Evolutionary conservation across 2,888 invertebrate species (phyloP).

Genomic region (Leptopilina myrica): DNA sequence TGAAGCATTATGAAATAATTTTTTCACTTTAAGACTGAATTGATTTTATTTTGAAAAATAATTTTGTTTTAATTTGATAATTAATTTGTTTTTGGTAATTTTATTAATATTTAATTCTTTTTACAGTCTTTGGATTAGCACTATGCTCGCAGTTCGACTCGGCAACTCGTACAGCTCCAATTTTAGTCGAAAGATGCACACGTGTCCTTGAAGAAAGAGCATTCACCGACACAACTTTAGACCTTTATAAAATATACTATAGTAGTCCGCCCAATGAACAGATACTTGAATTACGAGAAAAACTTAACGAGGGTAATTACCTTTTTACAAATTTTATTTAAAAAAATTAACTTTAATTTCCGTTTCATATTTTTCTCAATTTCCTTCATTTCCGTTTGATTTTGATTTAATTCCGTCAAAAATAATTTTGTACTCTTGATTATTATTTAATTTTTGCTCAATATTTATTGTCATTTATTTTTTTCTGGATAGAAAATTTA

Average conservation of each 20-base stretch:
- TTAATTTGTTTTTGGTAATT: slow-evolving; percentile 26
- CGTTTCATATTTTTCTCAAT: neutral
- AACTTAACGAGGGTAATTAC: slow-evolving; percentile 76
- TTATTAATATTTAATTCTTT: slow-evolving; percentile 27
- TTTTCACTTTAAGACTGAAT: too few species aligned
- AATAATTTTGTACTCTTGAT: too few species aligned
- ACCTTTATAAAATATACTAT: slow-evolving; percentile 84
- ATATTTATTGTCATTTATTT: neutral
- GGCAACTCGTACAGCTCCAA: slow-evolving; percentile 79
- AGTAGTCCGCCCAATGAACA: slow-evolving; percentile 81
- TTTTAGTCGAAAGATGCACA: slow-evolving; percentile 80
- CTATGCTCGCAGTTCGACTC: slow-evolving; percentile 82
- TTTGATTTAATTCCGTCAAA: too few species aligned
- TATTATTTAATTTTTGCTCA: neutral
- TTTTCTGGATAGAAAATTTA: too few species aligned
- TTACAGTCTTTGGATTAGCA: slow-evolving; percentile 81
- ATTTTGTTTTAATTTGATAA: neutral
- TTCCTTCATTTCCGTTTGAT: too few species aligned
- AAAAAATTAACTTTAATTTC: neutral
- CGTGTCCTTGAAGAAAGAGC: slow-evolving; percentile 81
- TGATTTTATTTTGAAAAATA: too few species aligned
- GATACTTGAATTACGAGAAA: slow-evolving; percentile 79
- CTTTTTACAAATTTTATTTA: neutral
- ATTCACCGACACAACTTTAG: slow-evolving; percentile 77
- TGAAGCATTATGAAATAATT: too few species aligned